These are phyloP conservation scores for Orussus abietinus DNA, from an alignment of 1,140 invertebrate species.

Conservation along the genomic window DNA sequence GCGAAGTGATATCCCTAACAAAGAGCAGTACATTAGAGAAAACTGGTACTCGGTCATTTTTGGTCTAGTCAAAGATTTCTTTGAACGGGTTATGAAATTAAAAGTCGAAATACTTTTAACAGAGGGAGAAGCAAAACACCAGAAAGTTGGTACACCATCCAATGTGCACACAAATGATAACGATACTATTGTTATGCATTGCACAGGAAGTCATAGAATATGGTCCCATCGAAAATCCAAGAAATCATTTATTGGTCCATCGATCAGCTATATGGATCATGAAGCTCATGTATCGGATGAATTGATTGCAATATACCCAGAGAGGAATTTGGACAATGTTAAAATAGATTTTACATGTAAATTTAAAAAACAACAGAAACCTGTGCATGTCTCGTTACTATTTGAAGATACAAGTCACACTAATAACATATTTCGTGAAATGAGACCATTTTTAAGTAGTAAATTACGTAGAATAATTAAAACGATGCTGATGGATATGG, in stretches of 20 bases:
- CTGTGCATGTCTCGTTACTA: slow-evolving; percentile 18
- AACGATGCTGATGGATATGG: too few species aligned
- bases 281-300: slow-evolving; percentile 34
- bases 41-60: slow-evolving; percentile 28
- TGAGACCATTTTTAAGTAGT: too few species aligned
- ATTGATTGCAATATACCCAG: slow-evolving; percentile 15
- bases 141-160: slow-evolving; percentile 32
- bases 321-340: slow-evolving; percentile 8
- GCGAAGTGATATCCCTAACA: slow-evolving; percentile 15
- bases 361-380: slow-evolving; percentile 19
- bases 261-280: slow-evolving; percentile 26
- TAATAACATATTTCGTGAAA: too few species aligned
- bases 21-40: slow-evolving; percentile 14
- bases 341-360: slow-evolving; percentile 29
- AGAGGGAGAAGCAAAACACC: slow-evolving; percentile 31
- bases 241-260: slow-evolving; percentile 14
- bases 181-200: slow-evolving; percentile 24
- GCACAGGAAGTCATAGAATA: slow-evolving; percentile 27
- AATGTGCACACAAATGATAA: slow-evolving; percentile 36
- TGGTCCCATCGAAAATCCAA: slow-evolving; percentile 29
- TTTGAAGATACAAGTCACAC: too few species aligned
- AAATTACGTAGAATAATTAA: too few species aligned
- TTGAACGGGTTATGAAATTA: slow-evolving; percentile 35
- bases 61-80: slow-evolving; percentile 29
- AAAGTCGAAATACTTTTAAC: slow-evolving; percentile 20